Evolutionary conservation across 1,140 invertebrate species (phyloP), one percentile per base, ranked within the genome.

Genomic region (Dolichoris vasculosae): DNA sequence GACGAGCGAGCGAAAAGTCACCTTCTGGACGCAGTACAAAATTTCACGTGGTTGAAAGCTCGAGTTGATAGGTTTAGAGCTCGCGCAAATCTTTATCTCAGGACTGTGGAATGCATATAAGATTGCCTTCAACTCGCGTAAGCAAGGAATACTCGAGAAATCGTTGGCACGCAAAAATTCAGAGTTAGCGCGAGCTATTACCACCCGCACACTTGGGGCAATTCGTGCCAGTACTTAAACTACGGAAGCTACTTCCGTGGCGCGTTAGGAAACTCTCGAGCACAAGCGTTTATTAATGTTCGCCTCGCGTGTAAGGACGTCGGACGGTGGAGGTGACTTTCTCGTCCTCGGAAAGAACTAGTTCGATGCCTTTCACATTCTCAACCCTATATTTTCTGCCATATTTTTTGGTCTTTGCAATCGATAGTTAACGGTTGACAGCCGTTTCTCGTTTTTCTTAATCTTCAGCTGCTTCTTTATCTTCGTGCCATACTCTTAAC

Each of bases 231-330:
- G 75, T 43, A 59, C 82, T 77, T 71, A 82, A 86, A 82, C 63
- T 81, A 85, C 83, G 78, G 80, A 87, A 87, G 84, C 84, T 86
- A 83, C 82, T 87, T 83, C 82, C 83, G 76, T 79, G 69, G 9
- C 63, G 46, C 59, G 46, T 75, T 69, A 77, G 76, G 69, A 32
- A 40, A 40, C 71, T 82, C 79, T 43, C 80, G 15, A 38, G 7
- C 75, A 23, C 46, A 26, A 83, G 40, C 63, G 83, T 82, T 87
- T 86, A 87, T 87, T 89, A 89, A 89, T 89, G 88, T 88, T 87
- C 64, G 75, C 83, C 84, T 89, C 82, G 88, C 88, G 86, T 89
- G 87, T 51, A 82, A 64, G 51, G 30, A 80, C 26, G 82, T 38
- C 63, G 15, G 20, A 35, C 40, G 67, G 80, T 69, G 67, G 40